Evolutionary conservation across 2,888 invertebrate species (phyloP), one percentile per base, ranked within the genome.

Genomic region (Apodemia zela): DNA sequence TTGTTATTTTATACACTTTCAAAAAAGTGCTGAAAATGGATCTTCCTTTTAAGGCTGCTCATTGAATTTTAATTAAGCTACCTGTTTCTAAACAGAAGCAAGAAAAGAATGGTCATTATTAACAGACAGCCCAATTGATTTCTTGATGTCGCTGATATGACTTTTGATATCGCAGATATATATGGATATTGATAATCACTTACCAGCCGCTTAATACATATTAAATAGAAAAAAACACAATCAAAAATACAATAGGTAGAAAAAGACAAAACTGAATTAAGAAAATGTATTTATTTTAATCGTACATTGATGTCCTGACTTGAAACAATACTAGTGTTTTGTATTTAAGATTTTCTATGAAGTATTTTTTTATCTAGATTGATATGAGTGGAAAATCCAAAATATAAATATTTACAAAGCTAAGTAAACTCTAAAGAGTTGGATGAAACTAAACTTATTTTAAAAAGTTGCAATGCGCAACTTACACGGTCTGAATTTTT

Each of bases 321-420:
- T 81, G 77, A 89, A 89, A 87, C 79, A 80, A 83, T 79, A 75
- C 84, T 86, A 83, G 82, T 80, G 75, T 77, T 77, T 78, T 81
- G 84, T 85, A 82, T 76, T 81, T 87, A 85, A 88, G 79, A 84
- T 82, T 85, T 89, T 81, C 45, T 78, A 85, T 88, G 87, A 79
- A 83, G 85, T 85, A 87, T 85, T 87, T 81, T 82, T 81, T 82
- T 85, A 79, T 82, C 88, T 88, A 89, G 79, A 79, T 87, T 89
- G 89, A 89, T 89, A 89, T 89, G 89, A 89, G 85, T 85, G 82
- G 87, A 88, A 89, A 83, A 82, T 88, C 85, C 76, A 85, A 87
- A 90, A 87, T 86, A 89, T 89, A 87, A 81, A 71, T 86, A 89
- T 89, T 85, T 89, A 89, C 89, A 90, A 78, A 76, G 73, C 78